A percentile compares a stretch with the other conserved stretches of the same genome.
phyloP scores from a whole-genome alignment of 1,140 invertebrate genomes.

The Dysdera silvatica region DNA sequence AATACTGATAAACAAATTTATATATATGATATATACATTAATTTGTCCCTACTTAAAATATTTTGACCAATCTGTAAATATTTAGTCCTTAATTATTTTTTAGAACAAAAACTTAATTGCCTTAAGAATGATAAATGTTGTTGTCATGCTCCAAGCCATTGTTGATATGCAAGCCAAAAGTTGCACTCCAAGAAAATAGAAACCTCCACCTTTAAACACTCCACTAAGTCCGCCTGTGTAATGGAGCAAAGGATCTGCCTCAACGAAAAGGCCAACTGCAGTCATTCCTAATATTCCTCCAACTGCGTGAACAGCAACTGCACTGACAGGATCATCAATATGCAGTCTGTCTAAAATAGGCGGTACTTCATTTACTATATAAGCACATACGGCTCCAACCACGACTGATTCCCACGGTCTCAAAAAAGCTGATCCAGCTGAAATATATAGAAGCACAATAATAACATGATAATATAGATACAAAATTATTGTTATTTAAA shows the following conservation, averaged over 20 bases:
- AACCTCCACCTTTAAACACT: conserved; percentile 61
- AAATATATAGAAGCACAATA: background rate
- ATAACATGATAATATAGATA: no score
- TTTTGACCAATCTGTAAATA: no score
- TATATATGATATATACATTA: background rate
- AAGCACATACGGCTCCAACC: conserved; percentile 67
- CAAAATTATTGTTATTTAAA: no score
- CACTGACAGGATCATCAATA: conserved; percentile 85
- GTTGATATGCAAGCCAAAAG: conserved; percentile 60
- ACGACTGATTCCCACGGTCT: conserved; percentile 73
- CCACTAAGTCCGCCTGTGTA: conserved; percentile 45
- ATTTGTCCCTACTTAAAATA: no score
- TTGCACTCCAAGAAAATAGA: conserved; percentile 74
- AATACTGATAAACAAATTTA: background rate
- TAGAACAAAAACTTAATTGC: no score
- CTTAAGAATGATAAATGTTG: conserved; percentile 58
- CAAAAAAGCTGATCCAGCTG: conserved; percentile 79
- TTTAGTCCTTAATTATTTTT: no score
- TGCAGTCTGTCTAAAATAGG: conserved; percentile 64
- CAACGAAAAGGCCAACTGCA: conserved; percentile 69
- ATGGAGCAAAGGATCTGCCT: conserved; percentile 19
- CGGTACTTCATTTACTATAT: conserved; percentile 42
- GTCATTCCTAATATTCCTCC: conserved; percentile 60
- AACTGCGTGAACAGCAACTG: conserved; percentile 70
- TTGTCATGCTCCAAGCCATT: conserved; percentile 59